Conservation (phyloP, 2,113 vertebrate genomes). For the Pedetes capensis region DNA sequence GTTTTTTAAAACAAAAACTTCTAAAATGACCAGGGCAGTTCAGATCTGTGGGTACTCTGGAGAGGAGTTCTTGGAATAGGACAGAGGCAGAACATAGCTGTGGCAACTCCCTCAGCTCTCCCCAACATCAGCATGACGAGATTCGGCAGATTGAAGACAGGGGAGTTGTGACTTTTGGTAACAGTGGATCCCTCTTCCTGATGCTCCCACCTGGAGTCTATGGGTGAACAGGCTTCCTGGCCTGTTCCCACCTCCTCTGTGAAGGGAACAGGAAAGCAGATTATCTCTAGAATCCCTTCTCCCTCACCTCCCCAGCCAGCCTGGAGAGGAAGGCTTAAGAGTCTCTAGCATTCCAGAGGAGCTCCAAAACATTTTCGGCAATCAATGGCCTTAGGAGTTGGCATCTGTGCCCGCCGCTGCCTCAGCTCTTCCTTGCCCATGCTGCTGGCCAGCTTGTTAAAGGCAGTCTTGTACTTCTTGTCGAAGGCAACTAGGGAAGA, state of each 20-base stretch:
- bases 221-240: background rate
- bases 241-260: background rate
- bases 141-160: background rate
- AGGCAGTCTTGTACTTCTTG: conserved; percentile 92
- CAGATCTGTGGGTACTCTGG: conserved; percentile 37
- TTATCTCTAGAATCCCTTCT: background rate
- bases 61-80: background rate
- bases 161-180: background rate
- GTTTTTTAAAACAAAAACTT: conserved; percentile 82
- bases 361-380: conserved; percentile 92
- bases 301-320: background rate
- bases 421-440: conserved; percentile 89
- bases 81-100: conserved; percentile 9
- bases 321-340: background rate
- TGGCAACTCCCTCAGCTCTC: background rate
- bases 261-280: conserved; percentile 4
- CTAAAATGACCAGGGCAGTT: conserved; percentile 57
- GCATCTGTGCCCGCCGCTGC: conserved; percentile 87
- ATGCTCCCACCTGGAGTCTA: background rate
- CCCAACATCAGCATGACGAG: background rate
- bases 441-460: conserved; percentile 84
- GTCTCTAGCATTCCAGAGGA: conserved; percentile 88
- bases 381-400: conserved; percentile 89
- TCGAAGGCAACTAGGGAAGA: conserved; percentile 88
- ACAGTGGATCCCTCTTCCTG: conserved; percentile 7